Conservation (phyloP, 2,797 vertebrate species). For the Tapirus indicus region DNA sequence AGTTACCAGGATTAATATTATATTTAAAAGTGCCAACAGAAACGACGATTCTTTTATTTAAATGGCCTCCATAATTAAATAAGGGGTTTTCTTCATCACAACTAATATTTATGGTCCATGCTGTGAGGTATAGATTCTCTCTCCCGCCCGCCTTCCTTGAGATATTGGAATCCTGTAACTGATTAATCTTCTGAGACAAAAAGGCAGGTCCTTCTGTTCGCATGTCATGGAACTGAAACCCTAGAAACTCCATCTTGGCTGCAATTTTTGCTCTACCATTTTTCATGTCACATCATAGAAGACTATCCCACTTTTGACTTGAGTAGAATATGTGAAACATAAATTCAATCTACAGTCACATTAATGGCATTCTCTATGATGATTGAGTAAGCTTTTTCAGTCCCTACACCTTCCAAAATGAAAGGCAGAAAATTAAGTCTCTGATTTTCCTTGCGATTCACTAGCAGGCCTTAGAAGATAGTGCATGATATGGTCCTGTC, state of each 20-base stretch:
- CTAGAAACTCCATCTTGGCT: neutral
- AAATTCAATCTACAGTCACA: neutral
- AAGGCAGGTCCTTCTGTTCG: neutral
- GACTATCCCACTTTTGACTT: neutral
- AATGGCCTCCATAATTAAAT: constrained; percentile 33
- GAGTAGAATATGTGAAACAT: neutral
- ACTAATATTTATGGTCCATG: neutral
- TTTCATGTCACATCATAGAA: neutral
- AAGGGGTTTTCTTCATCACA: constrained; percentile 14
- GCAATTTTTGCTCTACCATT: neutral
- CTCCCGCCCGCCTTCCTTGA: neutral
- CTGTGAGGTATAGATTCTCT: neutral
- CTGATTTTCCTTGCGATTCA: neutral
- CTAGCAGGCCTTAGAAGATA: neutral
- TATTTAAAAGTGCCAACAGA: constrained; percentile 69
- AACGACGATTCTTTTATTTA: constrained; percentile 68
- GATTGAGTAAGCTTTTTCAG: neutral
- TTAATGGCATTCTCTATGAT: neutral
- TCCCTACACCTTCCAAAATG: neutral
- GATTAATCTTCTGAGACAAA: neutral
- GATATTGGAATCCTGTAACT: too few species aligned
- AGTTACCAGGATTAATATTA: constrained; percentile 72
- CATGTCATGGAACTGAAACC: neutral
- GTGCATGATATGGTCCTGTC: accelerated
- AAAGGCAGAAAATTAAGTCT: neutral